Evolutionary conservation across 2,113 vertebrate genomes (phyloP).

Genomic region (Daphoenositta chrysoptera): DNA sequence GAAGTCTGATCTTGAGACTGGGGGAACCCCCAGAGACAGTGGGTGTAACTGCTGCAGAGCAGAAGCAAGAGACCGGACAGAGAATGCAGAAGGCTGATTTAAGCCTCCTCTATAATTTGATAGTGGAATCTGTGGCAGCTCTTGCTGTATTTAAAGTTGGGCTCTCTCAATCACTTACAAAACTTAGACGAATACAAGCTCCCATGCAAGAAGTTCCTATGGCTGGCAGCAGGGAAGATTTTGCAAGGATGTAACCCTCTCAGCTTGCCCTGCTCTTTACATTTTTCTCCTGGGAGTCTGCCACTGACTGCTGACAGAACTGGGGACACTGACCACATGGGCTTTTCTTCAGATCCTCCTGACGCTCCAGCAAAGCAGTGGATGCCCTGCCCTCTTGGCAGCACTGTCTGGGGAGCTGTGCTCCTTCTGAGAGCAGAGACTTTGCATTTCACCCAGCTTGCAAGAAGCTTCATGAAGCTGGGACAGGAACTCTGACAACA

Average conservation of each 20-base stretch:
- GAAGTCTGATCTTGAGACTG: not conserved
- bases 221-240: not conserved
- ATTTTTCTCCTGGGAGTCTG: not conserved
- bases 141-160: not conserved
- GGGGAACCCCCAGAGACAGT: not conserved
- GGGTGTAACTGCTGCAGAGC: not conserved
- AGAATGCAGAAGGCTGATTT: not conserved
- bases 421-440: not conserved
- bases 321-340: not conserved
- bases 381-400: not conserved
- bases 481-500: not conserved
- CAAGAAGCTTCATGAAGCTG: not conserved
- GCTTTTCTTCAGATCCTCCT: not conserved
- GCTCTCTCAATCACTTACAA: not conserved
- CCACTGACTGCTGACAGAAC: not conserved
- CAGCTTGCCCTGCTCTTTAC: not conserved
- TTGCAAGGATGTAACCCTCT: not conserved
- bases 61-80: not conserved
- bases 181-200: not conserved
- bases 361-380: not conserved
- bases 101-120: not conserved
- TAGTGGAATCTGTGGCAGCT: not conserved
- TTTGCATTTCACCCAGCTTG: not conserved
- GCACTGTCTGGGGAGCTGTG: not conserved
- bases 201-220: accelerated